Conservation (phyloP, 2,888 invertebrate genomes). For the Agrotis exclamationis region DNA sequence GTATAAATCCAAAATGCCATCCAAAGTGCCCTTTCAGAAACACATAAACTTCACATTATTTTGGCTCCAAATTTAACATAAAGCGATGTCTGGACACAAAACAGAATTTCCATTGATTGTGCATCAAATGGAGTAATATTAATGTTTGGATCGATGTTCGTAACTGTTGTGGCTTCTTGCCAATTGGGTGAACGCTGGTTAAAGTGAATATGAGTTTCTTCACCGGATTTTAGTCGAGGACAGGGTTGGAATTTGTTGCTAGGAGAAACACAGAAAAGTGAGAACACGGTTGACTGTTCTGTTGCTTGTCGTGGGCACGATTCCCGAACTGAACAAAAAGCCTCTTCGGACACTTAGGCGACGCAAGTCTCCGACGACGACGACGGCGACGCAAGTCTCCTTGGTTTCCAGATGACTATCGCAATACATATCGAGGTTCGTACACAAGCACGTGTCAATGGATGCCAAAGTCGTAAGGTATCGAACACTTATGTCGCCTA, state of each 20-base stretch:
- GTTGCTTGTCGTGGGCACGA: too few species aligned
- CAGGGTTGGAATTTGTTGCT: slow-evolving; percentile 39
- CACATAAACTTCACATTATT: slow-evolving; percentile 16
- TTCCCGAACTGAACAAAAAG: too few species aligned
- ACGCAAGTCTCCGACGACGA: too few species aligned
- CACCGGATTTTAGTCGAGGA: slow-evolving; percentile 34
- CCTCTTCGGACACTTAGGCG: too few species aligned
- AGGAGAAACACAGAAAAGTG: background rate
- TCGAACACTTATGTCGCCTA: too few species aligned
- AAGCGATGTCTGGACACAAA: slow-evolving; percentile 56
- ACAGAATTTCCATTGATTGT: slow-evolving; percentile 63
- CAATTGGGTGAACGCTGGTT: slow-evolving; percentile 72
- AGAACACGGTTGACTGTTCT: too few species aligned
- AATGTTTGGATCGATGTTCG: slow-evolving; percentile 78
- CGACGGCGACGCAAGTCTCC: too few species aligned
- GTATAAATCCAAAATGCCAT: background rate
- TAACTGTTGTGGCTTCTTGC: slow-evolving; percentile 76
- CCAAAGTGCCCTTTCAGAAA: slow-evolving; percentile 2
- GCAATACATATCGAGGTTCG: too few species aligned
- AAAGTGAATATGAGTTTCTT: slow-evolving; percentile 53
- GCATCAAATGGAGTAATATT: slow-evolving; percentile 78
- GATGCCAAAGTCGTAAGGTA: too few species aligned
- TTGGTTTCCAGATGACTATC: too few species aligned
- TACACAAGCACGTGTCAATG: too few species aligned
- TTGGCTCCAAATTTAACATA: slow-evolving; percentile 43